Percentiles rank a stretch among this genome's conserved stretches.
These are phyloP conservation scores for Tursiops truncatus DNA, from an alignment of 2,113 vertebrate genomes.

Conservation along the genomic window DNA sequence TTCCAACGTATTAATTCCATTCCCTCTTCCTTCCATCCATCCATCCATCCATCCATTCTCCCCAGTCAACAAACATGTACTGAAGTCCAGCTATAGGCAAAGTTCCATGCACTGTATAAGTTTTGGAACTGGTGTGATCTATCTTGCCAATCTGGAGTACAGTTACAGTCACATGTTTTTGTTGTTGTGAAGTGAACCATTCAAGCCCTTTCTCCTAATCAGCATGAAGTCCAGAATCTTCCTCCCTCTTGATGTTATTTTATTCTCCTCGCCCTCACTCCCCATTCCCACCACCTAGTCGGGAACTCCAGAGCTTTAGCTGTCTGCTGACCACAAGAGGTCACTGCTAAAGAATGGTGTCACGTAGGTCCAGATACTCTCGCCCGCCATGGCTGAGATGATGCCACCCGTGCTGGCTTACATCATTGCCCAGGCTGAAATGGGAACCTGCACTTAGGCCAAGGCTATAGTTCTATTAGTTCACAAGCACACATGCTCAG, in stretches of 20 bases:
- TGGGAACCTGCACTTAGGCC: neutral
- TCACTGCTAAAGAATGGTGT: neutral
- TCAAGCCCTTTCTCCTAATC: neutral
- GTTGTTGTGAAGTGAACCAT: neutral
- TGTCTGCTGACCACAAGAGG: neutral
- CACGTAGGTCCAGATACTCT: fast-evolving
- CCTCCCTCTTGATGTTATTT: neutral
- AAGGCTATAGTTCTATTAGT: neutral
- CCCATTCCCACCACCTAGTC: neutral
- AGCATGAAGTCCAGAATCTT: neutral
- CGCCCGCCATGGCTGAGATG: fast-evolving
- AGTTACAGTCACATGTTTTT: neutral
- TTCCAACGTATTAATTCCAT: neutral
- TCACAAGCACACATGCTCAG: neutral
- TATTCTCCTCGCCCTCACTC: neutral
- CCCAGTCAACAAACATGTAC: neutral
- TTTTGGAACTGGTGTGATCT: neutral
- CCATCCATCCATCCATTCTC: neutral
- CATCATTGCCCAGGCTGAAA: neutral
- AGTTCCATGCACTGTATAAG: fast-evolving
- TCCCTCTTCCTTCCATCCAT: neutral
- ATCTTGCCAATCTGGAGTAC: neutral
- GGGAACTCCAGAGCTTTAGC: neutral
- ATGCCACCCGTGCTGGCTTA: fast-evolving
- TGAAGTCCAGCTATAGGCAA: neutral